A percentile compares a stretch with the other conserved stretches of the same genome.
These are phyloP conservation scores for Troglohyphantes excavatus DNA, from an alignment of 2,888 invertebrate species.

Conservation along the genomic window DNA sequence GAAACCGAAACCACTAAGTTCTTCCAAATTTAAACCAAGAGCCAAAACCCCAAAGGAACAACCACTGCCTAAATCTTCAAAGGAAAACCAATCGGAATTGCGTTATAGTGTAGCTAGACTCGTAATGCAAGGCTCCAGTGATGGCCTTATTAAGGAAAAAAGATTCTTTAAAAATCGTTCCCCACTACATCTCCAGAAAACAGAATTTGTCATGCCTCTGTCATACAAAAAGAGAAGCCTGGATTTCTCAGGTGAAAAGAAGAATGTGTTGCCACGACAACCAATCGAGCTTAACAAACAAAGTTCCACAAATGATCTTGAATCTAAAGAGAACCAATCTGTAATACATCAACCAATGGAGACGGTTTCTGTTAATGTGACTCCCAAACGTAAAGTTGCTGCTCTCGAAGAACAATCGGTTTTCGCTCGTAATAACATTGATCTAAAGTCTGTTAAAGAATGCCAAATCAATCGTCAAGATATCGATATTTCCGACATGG, in stretches of 20 bases:
- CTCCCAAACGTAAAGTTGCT: too few species aligned
- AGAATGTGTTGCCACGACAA: background rate
- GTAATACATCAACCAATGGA: too few species aligned
- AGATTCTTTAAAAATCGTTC: conserved; percentile 67
- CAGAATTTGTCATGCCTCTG: conserved; percentile 32
- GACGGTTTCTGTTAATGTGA: too few species aligned
- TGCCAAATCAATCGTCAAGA: too few species aligned
- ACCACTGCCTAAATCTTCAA: background rate
- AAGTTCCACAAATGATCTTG: background rate
- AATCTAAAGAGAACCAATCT: too few species aligned
- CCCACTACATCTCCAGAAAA: conserved; percentile 43
- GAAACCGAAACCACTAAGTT: background rate
- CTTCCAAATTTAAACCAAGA: background rate
- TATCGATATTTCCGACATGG: too few species aligned
- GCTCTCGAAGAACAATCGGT: too few species aligned
- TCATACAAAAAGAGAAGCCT: conserved; percentile 13
- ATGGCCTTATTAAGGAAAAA: background rate
- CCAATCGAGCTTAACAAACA: background rate
- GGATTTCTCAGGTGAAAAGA: conserved; percentile 4
- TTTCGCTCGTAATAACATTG: too few species aligned
- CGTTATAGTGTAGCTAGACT: conserved; percentile 10
- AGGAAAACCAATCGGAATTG: conserved; percentile 21
- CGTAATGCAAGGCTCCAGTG: background rate
- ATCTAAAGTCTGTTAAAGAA: too few species aligned
- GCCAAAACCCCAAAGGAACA: background rate